phyloP scores from a whole-genome alignment of 2,113 vertebrate genomes.

The Onychostruthus taczanowskii region DNA sequence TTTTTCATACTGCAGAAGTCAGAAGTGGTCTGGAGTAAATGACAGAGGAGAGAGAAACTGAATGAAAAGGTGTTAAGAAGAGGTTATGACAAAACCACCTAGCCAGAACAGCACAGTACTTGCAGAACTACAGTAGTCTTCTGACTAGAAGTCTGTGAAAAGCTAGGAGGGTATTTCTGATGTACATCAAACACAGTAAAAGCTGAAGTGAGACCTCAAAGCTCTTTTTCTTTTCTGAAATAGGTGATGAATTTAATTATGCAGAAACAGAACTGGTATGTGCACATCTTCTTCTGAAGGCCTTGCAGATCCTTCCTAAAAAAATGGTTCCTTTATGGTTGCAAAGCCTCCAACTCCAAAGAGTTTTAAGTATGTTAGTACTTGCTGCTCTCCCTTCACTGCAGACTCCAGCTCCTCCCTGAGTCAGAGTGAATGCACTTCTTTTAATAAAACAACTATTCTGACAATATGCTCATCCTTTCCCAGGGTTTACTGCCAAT shows the following conservation, averaged over 20 bases:
- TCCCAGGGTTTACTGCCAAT: background rate
- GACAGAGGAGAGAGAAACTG: background rate
- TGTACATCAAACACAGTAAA: background rate
- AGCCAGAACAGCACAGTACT: background rate
- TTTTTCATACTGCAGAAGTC: background rate
- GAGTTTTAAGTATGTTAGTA: background rate
- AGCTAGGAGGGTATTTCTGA: conserved; percentile 9
- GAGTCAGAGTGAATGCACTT: background rate
- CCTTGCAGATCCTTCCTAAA: background rate
- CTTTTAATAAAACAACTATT: background rate
- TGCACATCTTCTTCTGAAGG: background rate
- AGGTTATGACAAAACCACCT: background rate
- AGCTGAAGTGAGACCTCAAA: conserved; percentile 18
- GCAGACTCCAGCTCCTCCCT: background rate
- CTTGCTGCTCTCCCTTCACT: background rate
- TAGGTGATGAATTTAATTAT: background rate
- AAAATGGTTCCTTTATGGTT: background rate
- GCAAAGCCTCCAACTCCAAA: background rate
- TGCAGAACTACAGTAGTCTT: background rate
- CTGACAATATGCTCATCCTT: background rate
- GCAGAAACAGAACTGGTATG: background rate
- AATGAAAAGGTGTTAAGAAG: background rate
- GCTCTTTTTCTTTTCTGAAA: background rate
- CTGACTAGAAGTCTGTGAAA: background rate
- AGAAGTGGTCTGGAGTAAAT: background rate